These are phyloP conservation scores for Lynx canadensis DNA, from an alignment of 2,113 vertebrate genomes.

Conservation along the genomic window DNA sequence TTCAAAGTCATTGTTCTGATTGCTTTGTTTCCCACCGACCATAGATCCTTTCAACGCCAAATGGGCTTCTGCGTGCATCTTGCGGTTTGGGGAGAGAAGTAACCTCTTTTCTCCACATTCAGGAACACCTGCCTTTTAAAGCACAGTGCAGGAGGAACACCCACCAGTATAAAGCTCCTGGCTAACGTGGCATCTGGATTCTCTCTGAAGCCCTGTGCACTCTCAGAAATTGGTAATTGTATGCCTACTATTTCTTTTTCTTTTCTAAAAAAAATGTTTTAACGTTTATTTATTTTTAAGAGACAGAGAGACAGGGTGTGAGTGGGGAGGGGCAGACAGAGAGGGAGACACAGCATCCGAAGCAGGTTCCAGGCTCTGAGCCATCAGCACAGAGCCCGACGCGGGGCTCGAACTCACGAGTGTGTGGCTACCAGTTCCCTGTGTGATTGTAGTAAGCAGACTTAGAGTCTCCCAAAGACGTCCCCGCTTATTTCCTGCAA, in stretches of 20 bases:
- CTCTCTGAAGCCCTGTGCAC: conserved; percentile 86
- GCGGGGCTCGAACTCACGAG: no score
- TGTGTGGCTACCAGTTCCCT: not conserved
- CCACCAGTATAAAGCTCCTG: conserved; percentile 80
- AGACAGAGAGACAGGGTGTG: no score
- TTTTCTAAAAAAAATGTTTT: no score
- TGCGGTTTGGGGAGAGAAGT: not conserved
- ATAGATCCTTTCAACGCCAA: not conserved
- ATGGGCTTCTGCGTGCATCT: not conserved
- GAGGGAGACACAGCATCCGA: no score
- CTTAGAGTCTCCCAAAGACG: not conserved
- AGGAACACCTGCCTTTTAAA: conserved; percentile 87
- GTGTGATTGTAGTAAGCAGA: not conserved
- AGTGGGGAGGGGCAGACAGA: no score
- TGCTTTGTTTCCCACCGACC: not conserved
- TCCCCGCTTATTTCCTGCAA: no score
- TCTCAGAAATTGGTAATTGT: conserved; percentile 84
- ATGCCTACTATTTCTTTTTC: not conserved
- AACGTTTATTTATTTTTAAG: no score
- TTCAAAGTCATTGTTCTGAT: not conserved
- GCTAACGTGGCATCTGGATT: conserved; percentile 84
- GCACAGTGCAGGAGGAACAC: conserved; percentile 79
- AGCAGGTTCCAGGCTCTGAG: no score
- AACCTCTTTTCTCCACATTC: conserved; percentile 58
- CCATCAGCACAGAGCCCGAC: no score